phyloP scores from a whole-genome alignment of 2,888 invertebrate species.

The Lasioglossum marginatum region DNA sequence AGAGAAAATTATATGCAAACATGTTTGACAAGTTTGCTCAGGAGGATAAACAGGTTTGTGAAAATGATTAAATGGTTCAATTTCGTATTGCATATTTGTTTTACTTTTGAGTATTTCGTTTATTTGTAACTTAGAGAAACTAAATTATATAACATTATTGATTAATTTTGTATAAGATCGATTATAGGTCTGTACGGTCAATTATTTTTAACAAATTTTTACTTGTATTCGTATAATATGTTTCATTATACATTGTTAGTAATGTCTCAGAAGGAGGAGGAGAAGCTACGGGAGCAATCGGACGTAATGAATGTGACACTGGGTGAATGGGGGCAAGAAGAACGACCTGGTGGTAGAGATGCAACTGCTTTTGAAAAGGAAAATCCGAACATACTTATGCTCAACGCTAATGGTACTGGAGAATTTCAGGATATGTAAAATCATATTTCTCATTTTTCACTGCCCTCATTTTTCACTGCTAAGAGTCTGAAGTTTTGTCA shows the following conservation, averaged over 20 bases:
- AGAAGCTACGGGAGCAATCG: constrained; percentile 88
- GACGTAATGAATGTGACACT: constrained; percentile 90
- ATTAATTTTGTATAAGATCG: background rate
- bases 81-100: constrained; percentile 22
- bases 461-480: constrained; percentile 46
- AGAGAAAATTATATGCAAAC: constrained; percentile 95
- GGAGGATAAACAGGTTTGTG: constrained; percentile 88
- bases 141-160: background rate
- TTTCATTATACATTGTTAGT: constrained; percentile 77
- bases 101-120: constrained; percentile 14
- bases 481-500: background rate
- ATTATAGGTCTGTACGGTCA: background rate
- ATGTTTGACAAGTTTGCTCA: constrained; percentile 98
- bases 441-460: constrained; percentile 11
- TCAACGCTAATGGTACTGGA: constrained; percentile 88
- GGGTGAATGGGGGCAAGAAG: constrained; percentile 91
- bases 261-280: constrained; percentile 89
- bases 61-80: constrained; percentile 37
- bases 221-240: constrained; percentile 37
- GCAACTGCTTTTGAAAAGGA: constrained; percentile 92
- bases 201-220: constrained; percentile 20
- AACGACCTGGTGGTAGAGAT: constrained; percentile 87
- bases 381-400: constrained; percentile 91
- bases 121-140: background rate
- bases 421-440: constrained; percentile 91